Conservation (phyloP, 2,113 vertebrate species). For the Hyperopisus bebe region DNA sequence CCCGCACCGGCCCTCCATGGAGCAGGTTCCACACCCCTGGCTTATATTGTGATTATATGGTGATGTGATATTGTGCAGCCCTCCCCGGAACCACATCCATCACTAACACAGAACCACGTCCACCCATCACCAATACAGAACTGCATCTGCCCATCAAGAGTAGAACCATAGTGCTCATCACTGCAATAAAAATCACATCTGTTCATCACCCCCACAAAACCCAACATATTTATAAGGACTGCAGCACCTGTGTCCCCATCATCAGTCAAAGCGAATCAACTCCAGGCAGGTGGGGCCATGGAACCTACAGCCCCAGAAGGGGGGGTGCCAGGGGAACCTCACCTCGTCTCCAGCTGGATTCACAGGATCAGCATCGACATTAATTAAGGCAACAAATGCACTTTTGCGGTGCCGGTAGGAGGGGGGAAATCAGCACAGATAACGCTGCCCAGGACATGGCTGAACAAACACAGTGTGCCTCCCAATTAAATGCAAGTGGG, state of each 20-base stretch:
- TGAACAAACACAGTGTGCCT: slow-evolving; percentile 66
- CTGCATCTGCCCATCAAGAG: neutral
- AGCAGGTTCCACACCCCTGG: too few relatives aligned
- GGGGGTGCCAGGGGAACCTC: slow-evolving; percentile 29
- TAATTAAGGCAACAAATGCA: slow-evolving; percentile 71
- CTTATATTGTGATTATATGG: neutral
- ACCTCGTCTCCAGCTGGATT: slow-evolving; percentile 60
- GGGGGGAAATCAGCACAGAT: slow-evolving; percentile 66
- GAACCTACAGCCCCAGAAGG: neutral
- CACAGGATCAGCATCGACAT: slow-evolving; percentile 53
- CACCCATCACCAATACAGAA: slow-evolving; percentile 4
- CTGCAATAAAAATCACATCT: neutral
- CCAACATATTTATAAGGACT: neutral
- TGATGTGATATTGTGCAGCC: neutral
- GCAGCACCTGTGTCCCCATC: neutral
- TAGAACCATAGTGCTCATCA: neutral
- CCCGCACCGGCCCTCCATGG: too few relatives aligned
- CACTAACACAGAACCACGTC: neutral
- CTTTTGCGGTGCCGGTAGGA: slow-evolving; percentile 63
- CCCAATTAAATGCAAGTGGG: slow-evolving; percentile 68
- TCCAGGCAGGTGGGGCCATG: neutral
- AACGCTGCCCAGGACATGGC: slow-evolving; percentile 62
- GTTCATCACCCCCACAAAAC: neutral
- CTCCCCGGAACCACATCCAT: neutral
- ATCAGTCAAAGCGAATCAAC: neutral